These are phyloP conservation scores for Xyrichtys novacula DNA, from an alignment of 2,797 vertebrate species.

Conservation along the genomic window DNA sequence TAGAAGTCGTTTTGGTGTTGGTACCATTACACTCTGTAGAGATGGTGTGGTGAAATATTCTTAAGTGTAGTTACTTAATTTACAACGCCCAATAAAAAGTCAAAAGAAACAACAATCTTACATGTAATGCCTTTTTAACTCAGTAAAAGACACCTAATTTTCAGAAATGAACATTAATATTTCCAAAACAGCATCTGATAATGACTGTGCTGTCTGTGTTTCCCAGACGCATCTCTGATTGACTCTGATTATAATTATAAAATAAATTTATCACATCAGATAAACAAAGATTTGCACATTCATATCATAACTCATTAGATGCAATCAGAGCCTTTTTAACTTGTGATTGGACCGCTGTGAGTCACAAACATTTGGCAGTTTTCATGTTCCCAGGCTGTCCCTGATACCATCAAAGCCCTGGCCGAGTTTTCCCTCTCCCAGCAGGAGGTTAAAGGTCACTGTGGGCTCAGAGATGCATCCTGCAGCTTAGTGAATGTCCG, in stretches of 20 bases:
- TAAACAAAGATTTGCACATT: conserved; percentile 32
- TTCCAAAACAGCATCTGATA: not conserved
- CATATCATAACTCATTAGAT: conserved; percentile 16
- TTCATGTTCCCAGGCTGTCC: not conserved
- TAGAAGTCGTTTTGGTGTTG: too few relatives aligned
- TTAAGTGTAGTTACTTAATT: too few relatives aligned
- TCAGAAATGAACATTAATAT: not conserved
- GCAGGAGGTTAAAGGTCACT: not conserved
- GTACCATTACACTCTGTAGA: too few relatives aligned
- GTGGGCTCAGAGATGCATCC: conserved; percentile 7
- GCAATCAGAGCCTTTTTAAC: conserved; percentile 31
- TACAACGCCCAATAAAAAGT: too few relatives aligned
- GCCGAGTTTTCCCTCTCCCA: not conserved
- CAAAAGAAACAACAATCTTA: too few relatives aligned
- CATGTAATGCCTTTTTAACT: too few relatives aligned
- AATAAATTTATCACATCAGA: conserved; percentile 19
- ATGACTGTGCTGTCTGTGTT: not conserved
- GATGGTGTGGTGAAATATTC: too few relatives aligned
- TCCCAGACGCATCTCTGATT: conserved; percentile 18
- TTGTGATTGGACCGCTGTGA: conserved; percentile 16
- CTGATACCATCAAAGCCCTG: conserved; percentile 11
- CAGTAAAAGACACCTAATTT: not conserved
- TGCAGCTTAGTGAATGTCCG: not conserved
- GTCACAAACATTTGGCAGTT: conserved; percentile 11
- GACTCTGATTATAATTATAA: conserved; percentile 30